Evolutionary conservation across 1,140 invertebrate genomes (phyloP), one percentile per base, ranked within the genome.

Genomic region (Lutraria rhynchaena): DNA sequence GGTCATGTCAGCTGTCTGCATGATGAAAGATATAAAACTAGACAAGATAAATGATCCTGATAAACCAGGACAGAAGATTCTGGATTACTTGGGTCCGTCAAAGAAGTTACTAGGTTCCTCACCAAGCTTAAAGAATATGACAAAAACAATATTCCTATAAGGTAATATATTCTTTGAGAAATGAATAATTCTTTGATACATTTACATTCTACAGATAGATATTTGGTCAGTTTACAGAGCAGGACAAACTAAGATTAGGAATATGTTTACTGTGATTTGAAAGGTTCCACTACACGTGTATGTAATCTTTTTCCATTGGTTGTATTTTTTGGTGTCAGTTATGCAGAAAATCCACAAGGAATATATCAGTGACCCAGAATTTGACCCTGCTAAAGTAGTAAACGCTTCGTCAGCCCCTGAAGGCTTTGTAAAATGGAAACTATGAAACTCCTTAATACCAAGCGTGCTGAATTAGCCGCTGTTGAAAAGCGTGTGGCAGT

Each of bases 61-160:
- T 60, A 83, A 94, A 17, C 94, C 95, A 44, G 96, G 96, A 1
- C 95, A 95, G 92, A 97, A 95, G 94, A 94, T 96, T 24, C 91
- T 95, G 29, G 98, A 99, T 90, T 99, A 95, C 92, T 99, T 98
- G 98, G 95, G 95, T 0, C 97, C 97, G 0, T 98, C 97, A 87
- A 98, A 98, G 93, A 95, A 95, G 87, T 89, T 99, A 31, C 93
- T 99, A 17, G 97, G 96, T 99, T 99, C 90, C 92, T 99, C 31
- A 95, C 96, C 83, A 94, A 94, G 3, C 91, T 99, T 17, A 96
- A 95, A 91, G 96, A 97, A 75, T 99, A 97, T 89, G 97, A 99
- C 89, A 98, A 98, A 77, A 90, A 93, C 78, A 92, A 93, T 75
- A 92, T 93, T 69, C 87, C 91, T 17, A 89, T 89, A 65, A 88